These are phyloP conservation scores for Dermochelys coriacea DNA, from an alignment of 2,797 vertebrate species.

Conservation along the genomic window DNA sequence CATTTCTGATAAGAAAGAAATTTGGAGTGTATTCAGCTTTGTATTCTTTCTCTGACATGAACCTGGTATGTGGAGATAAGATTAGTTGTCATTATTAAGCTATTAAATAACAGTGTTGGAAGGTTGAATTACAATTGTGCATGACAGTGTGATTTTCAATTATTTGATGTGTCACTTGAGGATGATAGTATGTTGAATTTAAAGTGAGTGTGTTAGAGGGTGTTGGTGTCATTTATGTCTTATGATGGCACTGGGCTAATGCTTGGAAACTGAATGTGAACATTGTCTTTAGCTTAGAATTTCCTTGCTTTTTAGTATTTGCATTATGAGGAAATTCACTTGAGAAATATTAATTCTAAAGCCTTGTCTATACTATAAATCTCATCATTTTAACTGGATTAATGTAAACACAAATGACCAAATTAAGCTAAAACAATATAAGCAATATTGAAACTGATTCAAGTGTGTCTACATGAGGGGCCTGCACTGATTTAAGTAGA, in stretches of 20 bases:
- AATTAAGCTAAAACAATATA: not conserved
- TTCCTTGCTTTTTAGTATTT: not conserved
- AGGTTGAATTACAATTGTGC: not conserved
- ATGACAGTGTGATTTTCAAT: accelerated
- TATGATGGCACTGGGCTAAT: not conserved
- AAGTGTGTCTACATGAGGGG: not conserved
- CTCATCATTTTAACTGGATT: not conserved
- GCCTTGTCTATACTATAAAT: not conserved
- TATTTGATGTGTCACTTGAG: not conserved
- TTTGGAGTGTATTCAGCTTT: not conserved
- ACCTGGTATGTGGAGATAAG: not conserved
- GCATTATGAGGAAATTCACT: not conserved
- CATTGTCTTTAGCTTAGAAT: not conserved
- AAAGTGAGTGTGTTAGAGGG: not conserved
- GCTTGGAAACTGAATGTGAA: accelerated
- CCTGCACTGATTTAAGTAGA: constrained; percentile 30
- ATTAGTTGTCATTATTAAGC: not conserved
- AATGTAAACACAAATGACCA: constrained; percentile 4
- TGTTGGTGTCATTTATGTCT: not conserved
- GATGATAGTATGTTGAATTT: not conserved
- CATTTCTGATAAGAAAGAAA: not conserved
- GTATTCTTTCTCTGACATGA: not conserved
- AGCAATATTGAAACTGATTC: not conserved
- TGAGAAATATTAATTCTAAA: constrained; percentile 2
- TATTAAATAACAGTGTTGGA: not conserved